These are phyloP conservation scores for Kryptopterus vitreolus DNA, from an alignment of 2,797 vertebrate species.

Conservation along the genomic window DNA sequence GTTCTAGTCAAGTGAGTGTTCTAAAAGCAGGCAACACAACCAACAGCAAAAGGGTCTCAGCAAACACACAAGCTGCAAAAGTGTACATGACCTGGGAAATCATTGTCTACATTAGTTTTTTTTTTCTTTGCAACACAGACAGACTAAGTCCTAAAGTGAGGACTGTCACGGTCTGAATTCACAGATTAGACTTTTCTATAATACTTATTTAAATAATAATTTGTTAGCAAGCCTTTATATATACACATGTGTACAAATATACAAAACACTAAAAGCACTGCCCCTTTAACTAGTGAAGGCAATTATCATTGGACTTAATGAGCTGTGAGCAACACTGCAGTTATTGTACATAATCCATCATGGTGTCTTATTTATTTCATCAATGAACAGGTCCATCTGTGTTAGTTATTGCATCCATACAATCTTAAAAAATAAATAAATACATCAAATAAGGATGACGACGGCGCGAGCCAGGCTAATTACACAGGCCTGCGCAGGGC, in stretches of 20 bases:
- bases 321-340: not conserved
- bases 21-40: not conserved
- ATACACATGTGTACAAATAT: not conserved
- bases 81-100: not conserved
- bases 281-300: not conserved
- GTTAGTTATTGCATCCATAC: not conserved
- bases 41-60: not conserved
- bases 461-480: not conserved
- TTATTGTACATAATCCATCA: conserved; percentile 11
- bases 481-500: not conserved
- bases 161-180: not conserved
- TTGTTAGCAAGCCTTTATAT: not conserved
- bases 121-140: not conserved
- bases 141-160: not conserved
- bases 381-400: not conserved
- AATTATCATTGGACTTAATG: not conserved
- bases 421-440: not conserved
- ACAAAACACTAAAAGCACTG: not conserved
- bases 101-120: not conserved
- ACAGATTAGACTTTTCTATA: not conserved
- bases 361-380: conserved; percentile 11
- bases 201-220: not conserved
- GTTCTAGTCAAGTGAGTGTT: not conserved
- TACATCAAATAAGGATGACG: not conserved
- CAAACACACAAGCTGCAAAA: not conserved